Percentiles rank a stretch among this genome's conserved stretches.
phyloP scores from a whole-genome alignment of 92 coral and sea anemone genomes.

The Porites evermanni region DNA sequence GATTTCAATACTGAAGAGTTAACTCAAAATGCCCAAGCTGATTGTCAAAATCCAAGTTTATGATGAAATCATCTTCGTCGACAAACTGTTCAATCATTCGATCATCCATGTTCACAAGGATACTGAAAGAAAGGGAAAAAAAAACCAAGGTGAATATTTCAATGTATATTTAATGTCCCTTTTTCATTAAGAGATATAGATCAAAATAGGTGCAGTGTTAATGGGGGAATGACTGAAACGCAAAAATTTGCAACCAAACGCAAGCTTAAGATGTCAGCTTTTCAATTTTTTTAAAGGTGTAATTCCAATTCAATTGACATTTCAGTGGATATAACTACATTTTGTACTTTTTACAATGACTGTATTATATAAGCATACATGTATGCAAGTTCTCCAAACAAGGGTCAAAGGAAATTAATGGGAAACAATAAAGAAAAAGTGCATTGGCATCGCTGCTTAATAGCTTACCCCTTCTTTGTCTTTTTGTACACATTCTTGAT shows the following conservation, averaged over 20 bases:
- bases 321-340: too few species aligned
- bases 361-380: too few species aligned
- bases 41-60: slow-evolving; percentile 97
- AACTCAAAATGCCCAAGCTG: slow-evolving; percentile 99
- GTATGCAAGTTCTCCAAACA: too few species aligned
- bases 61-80: slow-evolving; percentile 98
- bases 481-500: slow-evolving; percentile 98
- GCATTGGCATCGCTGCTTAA: not conserved
- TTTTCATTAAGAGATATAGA: too few species aligned
- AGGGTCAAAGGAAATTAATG: too few species aligned
- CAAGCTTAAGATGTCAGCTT: too few species aligned
- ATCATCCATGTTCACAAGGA: slow-evolving; percentile 99
- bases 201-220: too few species aligned
- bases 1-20: slow-evolving; percentile 84
- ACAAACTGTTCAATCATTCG: slow-evolving; percentile 99
- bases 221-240: too few species aligned
- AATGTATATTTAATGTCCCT: not conserved
- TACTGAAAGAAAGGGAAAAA: slow-evolving; percentile 65
- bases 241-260: too few species aligned
- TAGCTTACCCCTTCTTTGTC: slow-evolving; percentile 93
- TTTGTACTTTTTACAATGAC: too few species aligned
- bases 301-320: too few species aligned
- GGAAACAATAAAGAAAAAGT: not conserved
- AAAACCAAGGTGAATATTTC: not conserved
- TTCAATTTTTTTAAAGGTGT: too few species aligned